phyloP scores from a whole-genome alignment of 2,888 invertebrate species.

The Erebia palarica region DNA sequence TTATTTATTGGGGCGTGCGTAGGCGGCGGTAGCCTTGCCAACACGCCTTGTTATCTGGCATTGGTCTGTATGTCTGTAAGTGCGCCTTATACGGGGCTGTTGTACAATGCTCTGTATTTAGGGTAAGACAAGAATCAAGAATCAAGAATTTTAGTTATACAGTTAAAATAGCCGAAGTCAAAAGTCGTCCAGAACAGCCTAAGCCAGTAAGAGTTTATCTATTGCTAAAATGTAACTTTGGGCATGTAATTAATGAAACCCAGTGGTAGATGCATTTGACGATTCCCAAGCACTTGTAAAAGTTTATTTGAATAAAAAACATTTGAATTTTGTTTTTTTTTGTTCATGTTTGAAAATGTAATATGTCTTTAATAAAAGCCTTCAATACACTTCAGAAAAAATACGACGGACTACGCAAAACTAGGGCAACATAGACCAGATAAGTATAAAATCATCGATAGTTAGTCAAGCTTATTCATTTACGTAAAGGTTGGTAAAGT shows the following conservation, averaged over 20 bases:
- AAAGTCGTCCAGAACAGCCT: not conserved
- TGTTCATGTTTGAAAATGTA: too few species aligned
- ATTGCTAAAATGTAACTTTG: too few species aligned
- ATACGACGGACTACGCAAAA: too few species aligned
- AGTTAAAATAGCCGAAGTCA: not conserved
- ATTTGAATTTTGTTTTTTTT: too few species aligned
- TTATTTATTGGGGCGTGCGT: slow-evolving; percentile 53
- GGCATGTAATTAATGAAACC: too few species aligned
- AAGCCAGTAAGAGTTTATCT: too few species aligned
- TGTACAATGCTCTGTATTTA: slow-evolving; percentile 26
- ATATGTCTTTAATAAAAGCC: too few species aligned
- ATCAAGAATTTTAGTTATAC: slow-evolving; percentile 2
- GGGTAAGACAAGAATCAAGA: not conserved
- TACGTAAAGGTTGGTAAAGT: not conserved
- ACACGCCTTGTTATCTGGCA: slow-evolving; percentile 53
- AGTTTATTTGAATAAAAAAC: too few species aligned
- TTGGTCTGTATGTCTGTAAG: slow-evolving; percentile 47
- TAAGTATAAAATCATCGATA: not conserved
- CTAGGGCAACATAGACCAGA: not conserved
- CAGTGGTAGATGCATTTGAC: too few species aligned
- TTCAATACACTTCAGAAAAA: too few species aligned
- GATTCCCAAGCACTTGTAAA: too few species aligned
- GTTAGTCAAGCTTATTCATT: not conserved
- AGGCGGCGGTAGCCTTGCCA: slow-evolving; percentile 66
- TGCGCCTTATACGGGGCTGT: slow-evolving; percentile 58